Base-by-base conservation (phyloP, 2,888 invertebrate species). In the Rhodophaea formosa region DNA sequence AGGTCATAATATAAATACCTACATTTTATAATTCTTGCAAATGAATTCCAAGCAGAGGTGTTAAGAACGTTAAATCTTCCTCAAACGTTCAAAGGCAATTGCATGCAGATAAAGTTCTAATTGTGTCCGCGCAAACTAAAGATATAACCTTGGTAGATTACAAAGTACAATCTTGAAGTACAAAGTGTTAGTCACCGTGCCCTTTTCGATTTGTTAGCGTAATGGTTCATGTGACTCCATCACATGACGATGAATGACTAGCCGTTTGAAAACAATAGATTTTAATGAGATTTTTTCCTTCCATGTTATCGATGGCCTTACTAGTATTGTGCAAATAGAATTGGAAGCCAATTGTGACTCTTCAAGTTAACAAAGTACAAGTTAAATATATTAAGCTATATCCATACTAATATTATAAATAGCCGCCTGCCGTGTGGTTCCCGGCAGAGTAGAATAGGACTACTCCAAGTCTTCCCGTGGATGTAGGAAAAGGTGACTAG, bases 181-280 rank as follows among this genome's bases (percentile, higher is more conserved):
- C 1, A 10, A 16, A 16, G 16, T 3, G 1, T 10, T n/a, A 46
- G 17, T 46, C 32, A 17, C 16, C 12, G 15, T 12, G 35, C 32
- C 12, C 17, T 51, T 39, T 51, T 17, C 51, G 12, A 51, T 51
- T 63, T 63, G 57, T 6, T 39, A 46, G 14, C 32, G 17, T 55
- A 23, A 46, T 55, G 39, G 46, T 16, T 51, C 46, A 55, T 16
- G 32, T 23, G 17, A 55, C 32, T 46, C 14, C 32, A 17, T 55
- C 46, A 46, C 53, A 51, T 51, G 51, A 39, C n/a, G 5, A 51
- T 39, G 49, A 29, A 47, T 47, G 46, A 51, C 32, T 51, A 32
- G 49, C 3, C 49, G 39, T 51, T 51, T 35, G 51, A 51, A 51
- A 35, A 51, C 51, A 51, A 51, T 35, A 51, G 51, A 51, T 10